These are phyloP conservation scores for Campoletis raptor DNA, from an alignment of 2,888 invertebrate genomes.

Conservation along the genomic window DNA sequence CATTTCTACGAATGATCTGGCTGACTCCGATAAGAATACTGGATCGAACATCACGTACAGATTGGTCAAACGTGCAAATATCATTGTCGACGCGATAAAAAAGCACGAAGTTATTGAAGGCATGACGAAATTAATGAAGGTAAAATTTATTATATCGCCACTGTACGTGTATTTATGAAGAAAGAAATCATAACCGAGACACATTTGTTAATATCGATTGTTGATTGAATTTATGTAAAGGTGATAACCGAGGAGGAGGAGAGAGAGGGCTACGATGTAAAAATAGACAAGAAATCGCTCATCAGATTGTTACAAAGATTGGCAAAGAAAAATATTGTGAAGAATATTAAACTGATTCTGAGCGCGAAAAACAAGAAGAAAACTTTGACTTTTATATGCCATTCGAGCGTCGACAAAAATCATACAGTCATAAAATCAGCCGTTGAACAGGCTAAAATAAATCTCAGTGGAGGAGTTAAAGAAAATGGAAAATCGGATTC, in stretches of 20 bases:
- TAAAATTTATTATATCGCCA: conserved; percentile 67
- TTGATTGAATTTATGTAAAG: conserved; percentile 70
- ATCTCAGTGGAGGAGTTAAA: conserved; percentile 75
- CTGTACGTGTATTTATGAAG: neutral
- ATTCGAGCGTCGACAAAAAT: conserved; percentile 85
- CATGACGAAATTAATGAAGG: conserved; percentile 85
- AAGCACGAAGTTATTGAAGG: conserved; percentile 87
- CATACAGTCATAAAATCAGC: conserved; percentile 86
- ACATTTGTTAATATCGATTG: neutral
- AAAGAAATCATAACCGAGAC: neutral
- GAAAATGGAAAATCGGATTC: conserved; percentile 51
- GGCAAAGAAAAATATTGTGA: conserved; percentile 87
- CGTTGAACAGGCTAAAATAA: conserved; percentile 88
- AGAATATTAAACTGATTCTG: conserved; percentile 86
- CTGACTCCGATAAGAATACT: conserved; percentile 71
- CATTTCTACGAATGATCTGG: conserved; percentile 78
- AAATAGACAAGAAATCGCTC: conserved; percentile 89
- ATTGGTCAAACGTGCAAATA: conserved; percentile 87
- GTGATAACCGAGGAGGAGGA: conserved; percentile 86
- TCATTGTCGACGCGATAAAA: conserved; percentile 88
- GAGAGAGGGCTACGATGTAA: conserved; percentile 86
- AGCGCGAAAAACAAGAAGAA: conserved; percentile 84
- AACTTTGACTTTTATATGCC: conserved; percentile 86
- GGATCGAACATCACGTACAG: conserved; percentile 83
- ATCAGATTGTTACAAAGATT: conserved; percentile 87